Evolutionary conservation across 1,140 invertebrate genomes (phyloP), one percentile per base, ranked within the genome.

Genomic region (Anastrepha ludens): DNA sequence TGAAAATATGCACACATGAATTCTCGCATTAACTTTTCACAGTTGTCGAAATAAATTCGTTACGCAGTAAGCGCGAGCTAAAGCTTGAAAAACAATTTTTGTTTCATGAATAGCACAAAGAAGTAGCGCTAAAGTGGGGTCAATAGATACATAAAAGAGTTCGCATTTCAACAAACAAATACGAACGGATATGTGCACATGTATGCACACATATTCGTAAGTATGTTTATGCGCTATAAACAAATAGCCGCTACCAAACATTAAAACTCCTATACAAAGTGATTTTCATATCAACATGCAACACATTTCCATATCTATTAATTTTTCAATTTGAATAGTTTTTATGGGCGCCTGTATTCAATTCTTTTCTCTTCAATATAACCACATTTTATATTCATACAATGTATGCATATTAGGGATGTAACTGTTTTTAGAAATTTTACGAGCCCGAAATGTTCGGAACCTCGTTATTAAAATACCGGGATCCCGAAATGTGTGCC

Each of bases 21-120:
- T 70, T 39, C 13, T 3, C 13, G 9, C 39, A 29, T 70, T 70
- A 39, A 70, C 39, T 70, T 39, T 11, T 39, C 20, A 70, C 65
- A 70, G 65, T 41, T 70, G 65, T 70, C 13, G 39, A 74, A 74
- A 47, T 74, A 74, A 74, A 74, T 74, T 74, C 41, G 44, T 74
- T 74, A n/a, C 41, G 44, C 13, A 50, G 70, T 74, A 13, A 47
- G 70, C 70, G 70, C 67, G 39, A 41, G 70, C 70, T 74, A 8
- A 74, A 74, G 17, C 8, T 11, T 44, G 7, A 3, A 74, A 41
- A 8, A 74, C 2, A 17, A 5, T n/a, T 15, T 13, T 62, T 17
- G 8, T 17, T n/a, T n/a, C 13, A 50, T n/a, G 29, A 5, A 65
- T 20, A 17, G 44, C 11, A 55, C 50, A 55, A 81, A 81, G 67